Conservation (phyloP, 2,888 invertebrate genomes). For the Laothoe populi region DNA sequence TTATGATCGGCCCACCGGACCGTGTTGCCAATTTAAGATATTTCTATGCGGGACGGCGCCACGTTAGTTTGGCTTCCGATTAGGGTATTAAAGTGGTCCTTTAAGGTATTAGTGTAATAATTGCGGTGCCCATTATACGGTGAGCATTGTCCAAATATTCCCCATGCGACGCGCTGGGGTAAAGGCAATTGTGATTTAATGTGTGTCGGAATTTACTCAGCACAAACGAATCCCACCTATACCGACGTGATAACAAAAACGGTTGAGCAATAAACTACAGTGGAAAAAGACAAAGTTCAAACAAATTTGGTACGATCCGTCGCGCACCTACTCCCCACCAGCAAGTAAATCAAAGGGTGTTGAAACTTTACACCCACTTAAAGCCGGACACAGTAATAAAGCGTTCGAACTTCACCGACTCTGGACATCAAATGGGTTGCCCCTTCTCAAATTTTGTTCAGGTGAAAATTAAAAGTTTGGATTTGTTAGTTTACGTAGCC, state of each 20-base stretch:
- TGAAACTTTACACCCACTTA: conserved; percentile 86
- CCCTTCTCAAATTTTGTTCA: conserved; percentile 75
- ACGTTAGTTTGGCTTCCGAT: conserved; percentile 84
- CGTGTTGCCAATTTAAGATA: conserved; percentile 84
- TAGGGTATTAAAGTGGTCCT: conserved; percentile 83
- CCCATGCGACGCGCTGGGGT: conserved; percentile 38
- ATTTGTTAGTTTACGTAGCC: conserved; percentile 31
- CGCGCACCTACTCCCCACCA: conserved; percentile 73
- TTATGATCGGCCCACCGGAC: conserved; percentile 84
- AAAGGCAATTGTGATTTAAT: conserved; percentile 22
- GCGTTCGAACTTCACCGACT: conserved; percentile 81
- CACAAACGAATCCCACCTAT: not conserved
- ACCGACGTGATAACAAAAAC: conserved; percentile 48
- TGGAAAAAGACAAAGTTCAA: conserved; percentile 67
- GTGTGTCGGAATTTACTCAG: conserved; percentile 31
- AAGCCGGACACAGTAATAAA: conserved; percentile 85
- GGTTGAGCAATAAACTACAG: conserved; percentile 53
- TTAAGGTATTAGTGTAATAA: conserved; percentile 82
- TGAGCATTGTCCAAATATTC: conserved; percentile 63
- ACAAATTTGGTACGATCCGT: conserved; percentile 67
- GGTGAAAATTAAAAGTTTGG: conserved; percentile 78
- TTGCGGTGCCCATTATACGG: conserved; percentile 78
- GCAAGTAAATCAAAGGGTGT: conserved; percentile 85
- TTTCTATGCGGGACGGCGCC: conserved; percentile 83
- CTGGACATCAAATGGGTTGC: conserved; percentile 81